Base-by-base conservation (phyloP, 2,888 invertebrate species). In the Diarsia dahlii region DNA sequence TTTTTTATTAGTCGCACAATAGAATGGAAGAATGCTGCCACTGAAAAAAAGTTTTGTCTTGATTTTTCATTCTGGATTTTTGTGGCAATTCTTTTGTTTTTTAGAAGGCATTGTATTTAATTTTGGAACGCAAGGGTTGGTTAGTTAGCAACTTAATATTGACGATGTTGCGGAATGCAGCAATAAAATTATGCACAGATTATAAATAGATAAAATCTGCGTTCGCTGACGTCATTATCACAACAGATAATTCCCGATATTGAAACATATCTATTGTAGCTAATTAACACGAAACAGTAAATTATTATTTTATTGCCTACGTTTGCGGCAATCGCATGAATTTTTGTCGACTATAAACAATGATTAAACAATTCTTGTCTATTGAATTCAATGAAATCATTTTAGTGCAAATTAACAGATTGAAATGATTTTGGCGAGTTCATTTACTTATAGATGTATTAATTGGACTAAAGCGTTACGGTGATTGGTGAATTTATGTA, bases 231-330 rank as follows among this genome's bases (percentile, higher is more conserved):
- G 87, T 86, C 87, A 84, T 60, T 74, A 76, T 63, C 50, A 71
- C 62, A 56, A 69, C 72, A 76, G 71, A 78, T 86, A 87, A 81
- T 80, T 71, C 76, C 48, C 45, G 75, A 71, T 86, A 86, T 75
- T 86, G 77, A 84, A 88, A 87, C 77, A 70, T 82, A 80, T 83
- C 80, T 82, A 87, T 87, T 82, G 78, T 78, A 80, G 66, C 74
- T 87, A 88, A 88, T 88, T 88, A 87, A 84, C 79, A 84, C 84
- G 74, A 68, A 78, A 82, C 82, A 67, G 82, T 88, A 84, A 89
- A 87, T 89, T 89, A 89, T 85, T 86, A 87, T 82, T 87, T 86
- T 85, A 89, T 83, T 71, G 84, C 76, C 76, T 72, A 75, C 84
- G 80, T 85, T 85, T 82, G 86, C 75, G 77, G 85, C 85, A 83